phyloP scores from a whole-genome alignment of 2,797 vertebrate species.

The Lepidocolaptes lacrymiger region DNA sequence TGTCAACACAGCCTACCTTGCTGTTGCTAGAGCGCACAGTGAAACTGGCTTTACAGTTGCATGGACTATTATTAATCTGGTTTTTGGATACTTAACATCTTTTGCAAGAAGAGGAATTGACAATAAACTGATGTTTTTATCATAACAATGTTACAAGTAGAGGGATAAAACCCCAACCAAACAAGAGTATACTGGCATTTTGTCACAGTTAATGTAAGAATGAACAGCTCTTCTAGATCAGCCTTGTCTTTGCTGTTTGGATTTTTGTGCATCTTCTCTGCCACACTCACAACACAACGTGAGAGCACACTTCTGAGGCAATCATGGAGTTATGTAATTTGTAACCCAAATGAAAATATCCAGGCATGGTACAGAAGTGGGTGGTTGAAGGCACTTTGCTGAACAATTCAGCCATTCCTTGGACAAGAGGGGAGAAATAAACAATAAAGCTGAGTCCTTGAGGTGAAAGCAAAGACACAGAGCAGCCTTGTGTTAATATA shows the following conservation, averaged over 20 bases:
- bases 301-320: background rate
- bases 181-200: background rate
- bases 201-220: background rate
- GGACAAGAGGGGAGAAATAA: background rate
- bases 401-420: background rate
- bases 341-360: background rate
- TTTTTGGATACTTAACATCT: background rate
- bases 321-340: background rate
- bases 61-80: background rate
- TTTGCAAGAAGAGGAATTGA: background rate
- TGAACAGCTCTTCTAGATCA: background rate
- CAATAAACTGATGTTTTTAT: background rate
- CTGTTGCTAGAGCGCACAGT: background rate
- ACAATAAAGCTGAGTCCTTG: background rate
- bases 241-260: background rate
- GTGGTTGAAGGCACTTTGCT: background rate
- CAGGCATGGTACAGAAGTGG: background rate
- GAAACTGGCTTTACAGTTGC: background rate
- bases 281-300: accelerated
- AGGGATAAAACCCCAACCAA: background rate
- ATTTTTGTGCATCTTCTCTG: background rate
- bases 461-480: background rate
- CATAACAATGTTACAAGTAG: background rate
- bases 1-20: constrained; percentile 39
- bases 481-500: background rate